phyloP scores from a whole-genome alignment of 2,113 vertebrate genomes.

The Notothenia coriiceps region DNA sequence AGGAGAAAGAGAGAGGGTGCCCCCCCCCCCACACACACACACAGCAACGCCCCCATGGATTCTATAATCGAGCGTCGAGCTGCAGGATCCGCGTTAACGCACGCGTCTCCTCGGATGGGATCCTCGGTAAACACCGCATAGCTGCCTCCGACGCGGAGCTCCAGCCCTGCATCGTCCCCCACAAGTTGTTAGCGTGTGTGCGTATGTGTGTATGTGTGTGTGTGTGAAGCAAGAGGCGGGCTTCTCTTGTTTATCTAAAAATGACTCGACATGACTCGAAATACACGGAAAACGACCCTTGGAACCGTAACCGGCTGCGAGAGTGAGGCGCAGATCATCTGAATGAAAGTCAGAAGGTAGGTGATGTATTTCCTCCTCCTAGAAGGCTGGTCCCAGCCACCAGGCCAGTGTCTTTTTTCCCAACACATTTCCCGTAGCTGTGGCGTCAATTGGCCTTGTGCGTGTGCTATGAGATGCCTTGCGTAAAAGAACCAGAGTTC shows the following conservation, averaged over 20 bases:
- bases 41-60: constrained; percentile 19
- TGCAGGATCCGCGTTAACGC: constrained; percentile 61
- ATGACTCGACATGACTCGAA: constrained; percentile 60
- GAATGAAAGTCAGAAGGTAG: constrained; percentile 77
- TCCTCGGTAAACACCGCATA: constrained; percentile 34
- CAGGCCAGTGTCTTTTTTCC: constrained; percentile 25
- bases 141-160: neutral
- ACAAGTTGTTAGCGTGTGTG: constrained; percentile 32
- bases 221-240: constrained; percentile 27
- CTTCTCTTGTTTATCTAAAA: constrained; percentile 42
- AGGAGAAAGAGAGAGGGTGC: neutral
- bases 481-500: neutral
- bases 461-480: neutral
- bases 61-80: constrained; percentile 69
- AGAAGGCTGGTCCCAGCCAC: neutral
- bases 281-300: constrained; percentile 37
- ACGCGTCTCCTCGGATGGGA: constrained; percentile 25
- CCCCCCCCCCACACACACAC: neutral
- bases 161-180: neutral
- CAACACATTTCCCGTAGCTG: constrained; percentile 40
- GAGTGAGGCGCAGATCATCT: constrained; percentile 60
- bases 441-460: constrained; percentile 48
- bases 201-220: neutral
- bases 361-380: constrained; percentile 11
- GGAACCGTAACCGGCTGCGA: constrained; percentile 56